A percentile compares a stretch with the other conserved stretches of the same genome.
Evolutionary conservation across 2,797 vertebrate species (phyloP).

Genomic region (Amblyraja radiata): DNA sequence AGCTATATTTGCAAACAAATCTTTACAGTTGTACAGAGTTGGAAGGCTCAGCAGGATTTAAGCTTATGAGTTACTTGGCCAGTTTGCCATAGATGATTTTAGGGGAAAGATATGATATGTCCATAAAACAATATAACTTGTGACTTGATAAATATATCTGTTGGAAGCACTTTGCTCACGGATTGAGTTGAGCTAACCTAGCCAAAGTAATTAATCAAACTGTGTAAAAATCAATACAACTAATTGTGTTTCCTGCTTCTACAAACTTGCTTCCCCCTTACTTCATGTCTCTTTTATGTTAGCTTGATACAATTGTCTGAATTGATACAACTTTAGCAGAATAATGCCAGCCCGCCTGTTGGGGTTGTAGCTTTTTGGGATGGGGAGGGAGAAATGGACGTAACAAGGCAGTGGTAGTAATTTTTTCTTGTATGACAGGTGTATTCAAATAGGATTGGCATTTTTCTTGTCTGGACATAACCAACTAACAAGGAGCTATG

Average conservation of each 20-base stretch:
- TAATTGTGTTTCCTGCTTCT: conserved; percentile 44
- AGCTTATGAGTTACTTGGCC: not conserved
- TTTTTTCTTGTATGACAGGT: not conserved
- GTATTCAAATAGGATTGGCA: not conserved
- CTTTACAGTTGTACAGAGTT: not conserved
- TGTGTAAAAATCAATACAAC: not conserved
- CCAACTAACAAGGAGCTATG: not conserved
- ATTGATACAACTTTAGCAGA: not conserved
- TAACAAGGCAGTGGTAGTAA: not conserved
- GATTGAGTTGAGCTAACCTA: not conserved
- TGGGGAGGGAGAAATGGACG: no score
- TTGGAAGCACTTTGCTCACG: not conserved
- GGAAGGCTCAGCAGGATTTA: not conserved
- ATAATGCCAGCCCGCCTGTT: not conserved
- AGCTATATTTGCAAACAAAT: not conserved
- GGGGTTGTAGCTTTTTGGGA: no score
- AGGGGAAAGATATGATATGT: not conserved
- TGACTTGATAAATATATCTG: not conserved
- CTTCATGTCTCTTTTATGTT: conserved; percentile 41
- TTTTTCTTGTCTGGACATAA: not conserved
- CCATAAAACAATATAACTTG: not conserved
- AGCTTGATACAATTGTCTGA: not conserved
- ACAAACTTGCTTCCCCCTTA: conserved; percentile 40
- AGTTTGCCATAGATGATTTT: not conserved
- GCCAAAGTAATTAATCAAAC: not conserved